Percentiles rank a stretch among this genome's conserved stretches.
Conservation (phyloP, 2,888 invertebrate genomes). For the Julus scandinavius region DNA sequence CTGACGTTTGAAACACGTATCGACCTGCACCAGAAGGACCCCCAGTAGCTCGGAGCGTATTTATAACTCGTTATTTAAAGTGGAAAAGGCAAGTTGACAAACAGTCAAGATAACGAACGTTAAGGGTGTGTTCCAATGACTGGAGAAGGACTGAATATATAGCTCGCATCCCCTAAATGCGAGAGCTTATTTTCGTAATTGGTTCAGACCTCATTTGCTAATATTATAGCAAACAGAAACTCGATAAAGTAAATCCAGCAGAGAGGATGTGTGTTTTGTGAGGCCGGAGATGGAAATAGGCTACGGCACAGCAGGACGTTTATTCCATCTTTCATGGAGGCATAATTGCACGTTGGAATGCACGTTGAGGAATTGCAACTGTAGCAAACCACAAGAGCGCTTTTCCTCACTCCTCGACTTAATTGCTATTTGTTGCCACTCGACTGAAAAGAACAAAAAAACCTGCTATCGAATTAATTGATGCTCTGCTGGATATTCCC, state of each 20-base stretch:
- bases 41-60: not conserved
- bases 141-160: not conserved
- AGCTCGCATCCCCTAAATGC: not conserved
- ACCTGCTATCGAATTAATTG: not conserved
- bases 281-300: constrained; percentile 14
- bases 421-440: constrained; percentile 27
- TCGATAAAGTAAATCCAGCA: not conserved
- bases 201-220: constrained; percentile 21
- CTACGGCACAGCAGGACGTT: not conserved
- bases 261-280: constrained; percentile 8
- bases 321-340: not conserved
- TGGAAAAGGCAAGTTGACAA: constrained; percentile 9
- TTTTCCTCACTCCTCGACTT: not conserved
- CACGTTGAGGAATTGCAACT: not conserved
- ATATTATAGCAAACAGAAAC: constrained; percentile 21
- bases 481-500: not conserved
- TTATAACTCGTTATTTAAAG: constrained; percentile 7
- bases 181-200: constrained; percentile 33
- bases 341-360: constrained; percentile 27
- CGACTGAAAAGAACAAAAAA: not conserved
- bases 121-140: not conserved
- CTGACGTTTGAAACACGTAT: not conserved
- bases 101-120: constrained; percentile 5
- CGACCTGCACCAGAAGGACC: not conserved
- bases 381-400: not conserved